Evolutionary conservation across 2,113 vertebrate species (phyloP).

Genomic region (Cettia cetti): DNA sequence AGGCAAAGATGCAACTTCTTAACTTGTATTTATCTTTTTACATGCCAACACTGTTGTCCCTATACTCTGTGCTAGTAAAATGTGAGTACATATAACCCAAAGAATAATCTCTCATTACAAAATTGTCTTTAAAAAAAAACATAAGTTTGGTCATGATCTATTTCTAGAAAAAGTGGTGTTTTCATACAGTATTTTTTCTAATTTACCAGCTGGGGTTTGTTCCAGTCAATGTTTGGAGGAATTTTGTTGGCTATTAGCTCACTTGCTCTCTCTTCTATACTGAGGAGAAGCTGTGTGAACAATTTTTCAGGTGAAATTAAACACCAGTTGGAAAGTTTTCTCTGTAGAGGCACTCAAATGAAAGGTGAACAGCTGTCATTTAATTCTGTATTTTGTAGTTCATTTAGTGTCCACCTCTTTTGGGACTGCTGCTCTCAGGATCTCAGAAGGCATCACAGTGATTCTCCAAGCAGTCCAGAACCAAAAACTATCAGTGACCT

Average conservation of each 20-base stretch:
- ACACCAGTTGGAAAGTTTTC: neutral
- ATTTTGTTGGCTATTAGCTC: neutral
- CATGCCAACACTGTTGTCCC: neutral
- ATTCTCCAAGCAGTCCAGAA: neutral
- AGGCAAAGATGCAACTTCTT: neutral
- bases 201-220: neutral
- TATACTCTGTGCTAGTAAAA: neutral
- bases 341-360: neutral
- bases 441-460: neutral
- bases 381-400: neutral
- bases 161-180: accelerated
- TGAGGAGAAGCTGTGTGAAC: neutral
- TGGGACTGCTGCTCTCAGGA: neutral
- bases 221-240: neutral
- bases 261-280: neutral
- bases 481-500: neutral
- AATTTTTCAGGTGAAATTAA: neutral
- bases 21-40: neutral
- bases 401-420: neutral
- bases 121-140: neutral
- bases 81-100: neutral
- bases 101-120: neutral
- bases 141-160: accelerated
- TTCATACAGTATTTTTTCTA: neutral
- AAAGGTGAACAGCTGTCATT: neutral